phyloP scores from a whole-genome alignment of 2,113 vertebrate species.

The Typhlomys cinereus region DNA sequence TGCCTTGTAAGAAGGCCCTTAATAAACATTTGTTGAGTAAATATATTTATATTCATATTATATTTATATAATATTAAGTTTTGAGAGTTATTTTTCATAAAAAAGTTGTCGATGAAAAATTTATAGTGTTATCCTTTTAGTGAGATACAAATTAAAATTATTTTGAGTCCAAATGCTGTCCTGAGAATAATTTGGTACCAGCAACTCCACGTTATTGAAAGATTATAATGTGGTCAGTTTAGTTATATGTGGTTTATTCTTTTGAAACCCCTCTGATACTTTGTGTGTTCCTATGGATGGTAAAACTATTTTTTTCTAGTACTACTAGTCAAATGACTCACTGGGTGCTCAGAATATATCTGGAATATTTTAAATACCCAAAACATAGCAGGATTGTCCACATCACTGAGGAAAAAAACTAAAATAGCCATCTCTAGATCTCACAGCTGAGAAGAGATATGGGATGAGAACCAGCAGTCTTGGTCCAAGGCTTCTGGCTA shows the following conservation, averaged over 20 bases:
- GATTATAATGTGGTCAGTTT: neutral
- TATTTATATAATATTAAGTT: slow-evolving; percentile 41
- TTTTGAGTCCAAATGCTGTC: neutral
- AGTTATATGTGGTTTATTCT: neutral
- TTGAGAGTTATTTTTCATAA: neutral
- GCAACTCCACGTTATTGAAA: neutral
- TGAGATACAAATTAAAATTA: slow-evolving; percentile 33
- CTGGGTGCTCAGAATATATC: neutral
- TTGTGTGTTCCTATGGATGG: neutral
- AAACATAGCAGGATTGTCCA: neutral
- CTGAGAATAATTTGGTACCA: neutral
- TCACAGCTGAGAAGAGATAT: neutral
- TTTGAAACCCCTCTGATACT: neutral
- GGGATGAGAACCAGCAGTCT: neutral
- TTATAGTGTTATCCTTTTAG: neutral
- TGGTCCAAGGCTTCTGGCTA: neutral
- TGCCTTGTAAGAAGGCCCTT: neutral
- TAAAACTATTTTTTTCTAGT: neutral
- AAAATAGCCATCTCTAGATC: neutral
- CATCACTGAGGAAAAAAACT: neutral
- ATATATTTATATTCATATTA: slow-evolving; percentile 26
- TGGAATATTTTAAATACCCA: neutral
- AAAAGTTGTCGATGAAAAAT: neutral
- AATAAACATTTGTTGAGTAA: slow-evolving; percentile 37
- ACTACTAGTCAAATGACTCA: neutral